Evolutionary conservation across 2,113 vertebrate species (phyloP).

Genomic region (Mustelus asterias): DNA sequence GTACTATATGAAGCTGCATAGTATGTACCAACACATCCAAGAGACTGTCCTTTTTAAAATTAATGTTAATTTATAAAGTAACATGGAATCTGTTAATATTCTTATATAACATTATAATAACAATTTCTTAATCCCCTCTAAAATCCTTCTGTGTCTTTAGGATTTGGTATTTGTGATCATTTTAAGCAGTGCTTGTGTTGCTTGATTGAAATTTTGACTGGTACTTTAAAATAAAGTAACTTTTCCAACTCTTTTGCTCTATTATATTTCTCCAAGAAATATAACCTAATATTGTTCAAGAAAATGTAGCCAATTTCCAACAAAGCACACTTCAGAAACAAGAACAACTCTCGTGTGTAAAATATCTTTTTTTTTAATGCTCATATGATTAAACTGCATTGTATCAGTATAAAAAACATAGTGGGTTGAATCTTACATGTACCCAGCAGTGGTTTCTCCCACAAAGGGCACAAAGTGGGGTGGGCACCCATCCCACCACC

Average conservation of each 20-base stretch:
- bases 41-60: background rate
- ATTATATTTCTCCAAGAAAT: background rate
- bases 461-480: too few relatives aligned
- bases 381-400: background rate
- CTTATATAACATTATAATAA: background rate
- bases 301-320: background rate
- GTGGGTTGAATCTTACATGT: too few relatives aligned
- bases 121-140: background rate
- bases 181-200: background rate
- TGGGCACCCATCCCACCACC: too few relatives aligned
- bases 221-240: background rate
- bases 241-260: background rate
- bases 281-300: background rate
- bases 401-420: background rate
- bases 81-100: background rate
- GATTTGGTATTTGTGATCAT: background rate
- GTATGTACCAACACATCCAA: background rate
- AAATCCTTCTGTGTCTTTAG: background rate
- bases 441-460: too few relatives aligned
- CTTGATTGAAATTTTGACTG: background rate
- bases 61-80: background rate
- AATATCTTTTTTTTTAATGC: background rate
- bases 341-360: background rate
- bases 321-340: background rate
- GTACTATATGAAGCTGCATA: background rate